Conservation (phyloP, 2,797 vertebrate genomes). For the Neomorphus geoffroyi region DNA sequence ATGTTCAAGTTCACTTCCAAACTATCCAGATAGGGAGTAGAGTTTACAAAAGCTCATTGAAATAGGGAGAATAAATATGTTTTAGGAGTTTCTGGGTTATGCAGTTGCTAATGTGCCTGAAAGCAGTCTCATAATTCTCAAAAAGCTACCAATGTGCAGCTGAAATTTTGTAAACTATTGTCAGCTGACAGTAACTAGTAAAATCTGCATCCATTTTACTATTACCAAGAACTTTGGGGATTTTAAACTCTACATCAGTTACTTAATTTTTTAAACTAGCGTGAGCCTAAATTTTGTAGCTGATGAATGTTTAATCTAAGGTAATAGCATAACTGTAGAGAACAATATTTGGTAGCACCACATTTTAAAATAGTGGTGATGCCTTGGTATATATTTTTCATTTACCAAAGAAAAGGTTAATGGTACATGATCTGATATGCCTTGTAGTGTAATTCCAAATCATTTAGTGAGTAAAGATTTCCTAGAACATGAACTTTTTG, state of each 20-base stretch:
- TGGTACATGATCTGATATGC: neutral
- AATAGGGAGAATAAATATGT: neutral
- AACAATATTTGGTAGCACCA: neutral
- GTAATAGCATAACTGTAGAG: neutral
- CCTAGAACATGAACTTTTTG: neutral
- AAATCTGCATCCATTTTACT: neutral
- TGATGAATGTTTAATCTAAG: neutral
- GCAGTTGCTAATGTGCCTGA: neutral
- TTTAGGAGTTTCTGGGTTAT: neutral
- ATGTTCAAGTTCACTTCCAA: neutral
- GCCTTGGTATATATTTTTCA: neutral
- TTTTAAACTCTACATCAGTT: neutral
- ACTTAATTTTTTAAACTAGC: neutral
- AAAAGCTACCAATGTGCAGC: neutral
- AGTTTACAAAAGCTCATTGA: neutral
- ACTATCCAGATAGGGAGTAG: neutral
- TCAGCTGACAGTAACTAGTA: neutral
- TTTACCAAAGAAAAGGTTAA: neutral
- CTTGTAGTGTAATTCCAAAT: neutral
- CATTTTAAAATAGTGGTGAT: neutral
- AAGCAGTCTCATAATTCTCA: neutral
- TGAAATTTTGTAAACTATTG: neutral
- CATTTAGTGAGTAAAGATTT: neutral
- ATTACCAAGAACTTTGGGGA: fast-evolving
- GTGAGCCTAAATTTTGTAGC: neutral